Evolutionary conservation across 2,888 invertebrate genomes (phyloP).

Genomic region (Philopedon plagiatum): DNA sequence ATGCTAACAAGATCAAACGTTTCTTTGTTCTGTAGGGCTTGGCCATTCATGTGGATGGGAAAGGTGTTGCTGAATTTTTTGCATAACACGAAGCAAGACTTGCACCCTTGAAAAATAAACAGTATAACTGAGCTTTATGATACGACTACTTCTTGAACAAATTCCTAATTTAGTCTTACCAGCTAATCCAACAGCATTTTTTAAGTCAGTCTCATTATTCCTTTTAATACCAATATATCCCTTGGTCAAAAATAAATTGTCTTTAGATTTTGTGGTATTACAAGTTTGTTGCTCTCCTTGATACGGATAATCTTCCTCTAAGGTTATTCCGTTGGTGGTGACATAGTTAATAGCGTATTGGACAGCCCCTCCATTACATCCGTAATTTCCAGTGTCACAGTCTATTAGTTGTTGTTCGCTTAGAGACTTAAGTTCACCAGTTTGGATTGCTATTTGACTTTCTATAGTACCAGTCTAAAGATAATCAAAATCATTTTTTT

Average conservation of each 20-base stretch:
- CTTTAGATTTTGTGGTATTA: not conserved
- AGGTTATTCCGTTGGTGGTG: constrained; percentile 63
- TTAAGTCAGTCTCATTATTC: constrained; percentile 40
- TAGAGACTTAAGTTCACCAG: constrained; percentile 62
- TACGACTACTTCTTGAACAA: no score
- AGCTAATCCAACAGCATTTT: constrained; percentile 39
- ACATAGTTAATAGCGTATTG: constrained; percentile 66
- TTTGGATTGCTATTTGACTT: constrained; percentile 51
- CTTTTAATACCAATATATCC: constrained; percentile 17
- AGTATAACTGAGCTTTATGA: no score
- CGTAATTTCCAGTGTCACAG: constrained; percentile 64
- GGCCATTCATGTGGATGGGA: no score
- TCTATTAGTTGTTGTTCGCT: constrained; percentile 66
- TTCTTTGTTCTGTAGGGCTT: no score
- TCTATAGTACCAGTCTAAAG: constrained; percentile 62
- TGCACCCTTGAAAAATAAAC: no score
- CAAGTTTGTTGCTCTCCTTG: constrained; percentile 57
- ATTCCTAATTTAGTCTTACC: no score
- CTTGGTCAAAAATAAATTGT: constrained; percentile 2
- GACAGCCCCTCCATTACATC: constrained; percentile 66
- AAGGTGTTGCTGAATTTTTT: no score
- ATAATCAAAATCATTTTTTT: no score
- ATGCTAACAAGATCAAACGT: no score
- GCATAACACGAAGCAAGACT: no score
- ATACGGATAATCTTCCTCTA: constrained; percentile 65